phyloP scores from a whole-genome alignment of 2,113 vertebrate genomes.

The Coptodon rendalli region DNA sequence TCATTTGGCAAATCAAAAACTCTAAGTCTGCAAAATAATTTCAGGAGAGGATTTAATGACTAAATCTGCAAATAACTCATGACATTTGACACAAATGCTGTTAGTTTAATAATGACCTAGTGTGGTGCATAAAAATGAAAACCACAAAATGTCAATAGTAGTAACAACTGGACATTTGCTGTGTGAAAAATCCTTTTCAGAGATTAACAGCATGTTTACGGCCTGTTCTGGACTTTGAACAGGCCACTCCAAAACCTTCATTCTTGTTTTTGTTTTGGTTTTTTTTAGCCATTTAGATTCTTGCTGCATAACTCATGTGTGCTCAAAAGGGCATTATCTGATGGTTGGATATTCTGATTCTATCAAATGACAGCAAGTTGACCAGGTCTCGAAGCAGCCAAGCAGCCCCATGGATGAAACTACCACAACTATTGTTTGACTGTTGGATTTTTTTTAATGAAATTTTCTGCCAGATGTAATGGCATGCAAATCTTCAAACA shows the following conservation, averaged over 20 bases:
- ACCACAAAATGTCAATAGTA: background rate
- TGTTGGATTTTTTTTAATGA: background rate
- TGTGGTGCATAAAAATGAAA: background rate
- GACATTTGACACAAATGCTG: background rate
- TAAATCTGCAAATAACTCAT: background rate
- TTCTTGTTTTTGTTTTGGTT: background rate
- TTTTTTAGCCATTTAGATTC: background rate
- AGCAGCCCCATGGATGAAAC: background rate
- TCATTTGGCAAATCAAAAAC: background rate
- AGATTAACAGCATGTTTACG: background rate
- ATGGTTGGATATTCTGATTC: background rate
- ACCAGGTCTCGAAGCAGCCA: background rate
- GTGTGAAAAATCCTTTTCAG: background rate
- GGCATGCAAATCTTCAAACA: background rate
- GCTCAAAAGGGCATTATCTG: background rate
- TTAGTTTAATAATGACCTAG: background rate
- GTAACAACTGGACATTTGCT: background rate
- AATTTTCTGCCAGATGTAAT: background rate
- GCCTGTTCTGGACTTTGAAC: background rate
- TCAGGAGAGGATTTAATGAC: background rate
- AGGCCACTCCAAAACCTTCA: background rate
- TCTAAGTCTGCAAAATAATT: background rate
- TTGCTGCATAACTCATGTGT: background rate
- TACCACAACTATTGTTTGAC: background rate
- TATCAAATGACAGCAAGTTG: background rate